These are phyloP conservation scores for Phaedon cochleariae DNA, from an alignment of 2,888 invertebrate species.

Conservation along the genomic window DNA sequence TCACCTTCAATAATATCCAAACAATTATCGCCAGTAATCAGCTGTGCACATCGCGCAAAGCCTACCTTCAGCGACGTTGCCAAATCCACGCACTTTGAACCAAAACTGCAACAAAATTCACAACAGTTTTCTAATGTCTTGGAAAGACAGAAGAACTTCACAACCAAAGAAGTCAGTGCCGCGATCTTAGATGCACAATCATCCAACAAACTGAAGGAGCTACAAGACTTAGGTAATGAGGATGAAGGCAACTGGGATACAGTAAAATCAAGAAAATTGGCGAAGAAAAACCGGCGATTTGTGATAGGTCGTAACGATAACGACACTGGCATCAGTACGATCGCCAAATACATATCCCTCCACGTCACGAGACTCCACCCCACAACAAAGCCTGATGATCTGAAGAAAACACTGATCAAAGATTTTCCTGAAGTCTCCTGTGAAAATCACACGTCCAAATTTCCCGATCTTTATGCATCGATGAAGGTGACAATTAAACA, in stretches of 20 bases:
- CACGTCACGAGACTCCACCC: conserved; percentile 9
- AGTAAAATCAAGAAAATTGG: background rate
- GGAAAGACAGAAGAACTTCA: conserved; percentile 9
- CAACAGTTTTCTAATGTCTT: background rate
- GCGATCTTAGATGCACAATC: conserved; percentile 1
- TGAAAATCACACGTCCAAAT: conserved; percentile 11
- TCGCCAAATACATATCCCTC: conserved; percentile 3
- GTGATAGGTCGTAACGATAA: conserved; percentile 3
- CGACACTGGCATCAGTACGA: conserved; percentile 6
- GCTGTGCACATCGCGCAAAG: conserved; percentile 9
- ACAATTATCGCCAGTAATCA: conserved; percentile 8
- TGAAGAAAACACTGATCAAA: conserved; percentile 8
- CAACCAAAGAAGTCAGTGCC: conserved; percentile 14
- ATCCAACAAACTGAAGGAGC: conserved; percentile 10
- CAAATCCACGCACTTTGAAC: background rate
- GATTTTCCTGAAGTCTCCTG: conserved; percentile 13
- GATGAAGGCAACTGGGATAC: conserved; percentile 3
- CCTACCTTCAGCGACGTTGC: conserved; percentile 12
- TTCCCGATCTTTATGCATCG: conserved; percentile 11
- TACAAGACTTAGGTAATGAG: conserved; percentile 7
- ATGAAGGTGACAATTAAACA: conserved; percentile 16
- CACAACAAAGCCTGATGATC: conserved; percentile 11
- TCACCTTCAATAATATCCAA: conserved; percentile 12
- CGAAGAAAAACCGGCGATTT: background rate
- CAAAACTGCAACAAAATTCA: conserved; percentile 1